Conservation (phyloP, 2,888 invertebrate genomes). For the Abrostola triplasia region DNA sequence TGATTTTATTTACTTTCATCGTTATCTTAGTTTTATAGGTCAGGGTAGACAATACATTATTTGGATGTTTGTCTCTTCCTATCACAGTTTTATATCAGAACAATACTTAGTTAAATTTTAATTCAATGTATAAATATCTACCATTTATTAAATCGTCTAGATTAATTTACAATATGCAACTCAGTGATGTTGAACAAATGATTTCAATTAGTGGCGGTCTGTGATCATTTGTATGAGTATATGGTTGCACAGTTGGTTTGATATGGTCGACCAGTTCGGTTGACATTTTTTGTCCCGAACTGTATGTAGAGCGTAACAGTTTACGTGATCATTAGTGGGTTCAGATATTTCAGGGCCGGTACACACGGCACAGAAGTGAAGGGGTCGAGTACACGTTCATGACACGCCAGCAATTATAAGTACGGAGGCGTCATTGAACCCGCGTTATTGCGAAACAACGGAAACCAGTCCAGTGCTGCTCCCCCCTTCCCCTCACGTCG, state of each 20-base stretch:
- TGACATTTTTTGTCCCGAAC: slow-evolving; percentile 39
- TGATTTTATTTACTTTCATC: slow-evolving; percentile 81
- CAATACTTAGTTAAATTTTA: slow-evolving; percentile 21
- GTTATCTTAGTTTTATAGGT: slow-evolving; percentile 80
- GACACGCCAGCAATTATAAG: slow-evolving; percentile 84
- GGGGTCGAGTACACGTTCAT: slow-evolving; percentile 77
- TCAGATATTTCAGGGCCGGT: slow-evolving; percentile 48
- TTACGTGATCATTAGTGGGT: slow-evolving; percentile 42
- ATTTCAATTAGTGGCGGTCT: slow-evolving; percentile 9
- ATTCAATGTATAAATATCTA: background rate
- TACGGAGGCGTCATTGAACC: slow-evolving; percentile 85
- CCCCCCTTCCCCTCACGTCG: slow-evolving; percentile 48
- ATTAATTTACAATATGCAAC: background rate
- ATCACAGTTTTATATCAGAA: slow-evolving; percentile 61
- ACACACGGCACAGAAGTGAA: slow-evolving; percentile 62
- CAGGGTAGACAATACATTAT: slow-evolving; percentile 75
- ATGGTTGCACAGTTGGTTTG: slow-evolving; percentile 37
- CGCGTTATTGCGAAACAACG: slow-evolving; percentile 88
- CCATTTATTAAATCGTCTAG: background rate
- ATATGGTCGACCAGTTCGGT: slow-evolving; percentile 30
- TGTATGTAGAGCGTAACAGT: slow-evolving; percentile 53
- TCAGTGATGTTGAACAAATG: background rate
- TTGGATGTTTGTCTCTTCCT: slow-evolving; percentile 66
- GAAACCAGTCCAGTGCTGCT: slow-evolving; percentile 82
- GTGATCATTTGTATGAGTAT: slow-evolving; percentile 36